phyloP scores from a whole-genome alignment of 2,888 invertebrate species.

The Hyposoter didymator region DNA sequence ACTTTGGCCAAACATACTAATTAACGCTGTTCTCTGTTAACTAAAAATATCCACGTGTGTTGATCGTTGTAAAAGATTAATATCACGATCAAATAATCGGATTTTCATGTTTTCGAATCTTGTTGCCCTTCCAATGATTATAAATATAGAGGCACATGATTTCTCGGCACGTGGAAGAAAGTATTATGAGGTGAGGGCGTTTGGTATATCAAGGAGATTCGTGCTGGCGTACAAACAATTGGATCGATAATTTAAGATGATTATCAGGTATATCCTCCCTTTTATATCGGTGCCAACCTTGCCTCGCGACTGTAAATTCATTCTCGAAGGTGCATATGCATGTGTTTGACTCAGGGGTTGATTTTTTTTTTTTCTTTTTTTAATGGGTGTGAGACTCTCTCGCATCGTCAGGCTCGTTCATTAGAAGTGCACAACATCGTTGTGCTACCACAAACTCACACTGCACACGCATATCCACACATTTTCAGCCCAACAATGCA shows the following conservation, averaged over 20 bases:
- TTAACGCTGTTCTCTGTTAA: not conserved
- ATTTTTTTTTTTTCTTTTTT: conserved; percentile 9
- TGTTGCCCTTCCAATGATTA: not conserved
- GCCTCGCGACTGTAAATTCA: conserved; percentile 78
- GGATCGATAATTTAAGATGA: conserved; percentile 84
- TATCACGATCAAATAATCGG: not conserved
- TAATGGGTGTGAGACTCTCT: conserved; percentile 22
- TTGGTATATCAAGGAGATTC: conserved; percentile 81
- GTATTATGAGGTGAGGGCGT: conserved; percentile 69
- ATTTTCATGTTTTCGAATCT: not conserved
- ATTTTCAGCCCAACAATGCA: not conserved
- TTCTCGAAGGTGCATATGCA: conserved; percentile 67
- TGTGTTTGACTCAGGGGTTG: not conserved
- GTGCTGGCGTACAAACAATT: conserved; percentile 83
- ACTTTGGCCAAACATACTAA: not conserved
- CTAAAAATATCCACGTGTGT: not conserved
- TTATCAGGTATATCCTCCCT: conserved; percentile 78
- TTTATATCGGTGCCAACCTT: conserved; percentile 80
- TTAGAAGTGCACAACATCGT: conserved; percentile 42
- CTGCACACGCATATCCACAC: not conserved
- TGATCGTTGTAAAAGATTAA: not conserved
- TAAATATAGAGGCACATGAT: not conserved
- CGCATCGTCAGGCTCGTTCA: conserved; percentile 49
- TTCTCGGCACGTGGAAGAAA: not conserved
- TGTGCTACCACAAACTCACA: not conserved